Percentiles rank a stretch among this genome's conserved stretches.
Evolutionary conservation across 2,797 vertebrate genomes (phyloP).

Genomic region (Leuciscus waleckii): DNA sequence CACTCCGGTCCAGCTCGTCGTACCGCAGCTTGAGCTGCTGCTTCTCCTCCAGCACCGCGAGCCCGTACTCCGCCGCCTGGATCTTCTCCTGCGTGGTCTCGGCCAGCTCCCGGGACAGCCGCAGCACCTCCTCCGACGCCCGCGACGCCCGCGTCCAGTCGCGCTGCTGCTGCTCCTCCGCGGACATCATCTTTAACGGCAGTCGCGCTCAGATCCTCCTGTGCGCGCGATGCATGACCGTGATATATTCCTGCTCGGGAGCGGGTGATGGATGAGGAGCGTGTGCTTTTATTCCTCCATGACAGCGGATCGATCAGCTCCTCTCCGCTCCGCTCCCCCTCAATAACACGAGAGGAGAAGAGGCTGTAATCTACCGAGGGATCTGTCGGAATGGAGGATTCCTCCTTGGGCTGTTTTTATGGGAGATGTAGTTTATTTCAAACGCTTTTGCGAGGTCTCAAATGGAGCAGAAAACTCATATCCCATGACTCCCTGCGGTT

Average conservation of each 20-base stretch:
- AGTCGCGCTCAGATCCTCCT: conserved; percentile 70
- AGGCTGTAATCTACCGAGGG: conserved; percentile 10
- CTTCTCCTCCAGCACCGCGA: conserved; percentile 96
- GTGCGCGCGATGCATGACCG: conserved; percentile 76
- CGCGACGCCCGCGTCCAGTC: conserved; percentile 81
- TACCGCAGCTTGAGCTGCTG: conserved; percentile 92
- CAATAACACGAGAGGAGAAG: conserved; percentile 25
- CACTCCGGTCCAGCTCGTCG: conserved; percentile 92
- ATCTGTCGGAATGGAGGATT: conserved; percentile 14
- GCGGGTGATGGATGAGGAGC: conserved; percentile 6
- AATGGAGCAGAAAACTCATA: not conserved
- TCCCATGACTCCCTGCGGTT: conserved; percentile 34
- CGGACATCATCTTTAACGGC: conserved; percentile 81
- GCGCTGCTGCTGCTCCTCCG: conserved; percentile 78
- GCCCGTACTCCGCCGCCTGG: conserved; percentile 95
- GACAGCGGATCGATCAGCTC: not conserved
- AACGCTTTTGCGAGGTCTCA: fast-evolving
- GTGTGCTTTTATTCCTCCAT: conserved; percentile 23
- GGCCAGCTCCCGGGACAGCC: conserved; percentile 87
- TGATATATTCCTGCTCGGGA: conserved; percentile 59
- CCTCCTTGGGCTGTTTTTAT: not conserved
- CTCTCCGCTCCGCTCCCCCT: conserved; percentile 41
- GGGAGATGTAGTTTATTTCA: conserved; percentile 36
- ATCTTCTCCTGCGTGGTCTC: conserved; percentile 95
- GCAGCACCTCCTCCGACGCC: conserved; percentile 77